Base-by-base conservation (phyloP, 2,888 invertebrate genomes). In the Drosophila rellima region DNA sequence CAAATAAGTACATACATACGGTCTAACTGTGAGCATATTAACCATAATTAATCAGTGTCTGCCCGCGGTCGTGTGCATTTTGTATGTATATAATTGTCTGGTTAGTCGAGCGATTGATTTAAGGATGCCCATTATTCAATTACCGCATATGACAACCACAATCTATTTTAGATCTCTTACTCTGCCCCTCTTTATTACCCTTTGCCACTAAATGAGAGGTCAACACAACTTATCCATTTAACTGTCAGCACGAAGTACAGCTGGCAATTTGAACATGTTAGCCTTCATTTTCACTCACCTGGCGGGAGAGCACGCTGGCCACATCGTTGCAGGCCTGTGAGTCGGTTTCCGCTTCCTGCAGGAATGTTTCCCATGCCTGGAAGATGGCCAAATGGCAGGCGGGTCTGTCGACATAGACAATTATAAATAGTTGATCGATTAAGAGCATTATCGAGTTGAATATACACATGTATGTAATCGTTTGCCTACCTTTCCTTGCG, bases 331-430 rank as follows among this genome's bases (percentile, higher is more conserved):
- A 96, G 47, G 96, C 95, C 91, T 96, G 94, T 18, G 97, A 97
- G 91, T 98, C 97, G 39, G 97, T 96, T 93, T 98, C 98, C 70
- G 97, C 96, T 92, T 98, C 97, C 91, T 97, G 97, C 67, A 98
- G 95, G 68, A 98, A 94, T 71, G 96, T 96, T 93, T 98, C 98
- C 98, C 98, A 98, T 68, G 96, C 96, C 92, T 97, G 96, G 93
- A 97, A 97, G 89, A 98, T 94, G 45, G 96, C 95, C 93, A 95
- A 95, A 59, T 96, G 95, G 89, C 96, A 96, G 69, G 96, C 94
- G 69, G 96, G 96, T 93, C 96, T 96, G 93, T 61, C 29, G 33
- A 26, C 54, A 57, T 10, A 8, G 33, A 54, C 48, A 29, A 13
- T 8, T 10, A 39, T 20, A 52, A 20, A 17, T 17, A 37, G 35